Evolutionary conservation across 2,797 vertebrate species (phyloP), one percentile per base, ranked within the genome.

Genomic region (Carcharodon carcharias): DNA sequence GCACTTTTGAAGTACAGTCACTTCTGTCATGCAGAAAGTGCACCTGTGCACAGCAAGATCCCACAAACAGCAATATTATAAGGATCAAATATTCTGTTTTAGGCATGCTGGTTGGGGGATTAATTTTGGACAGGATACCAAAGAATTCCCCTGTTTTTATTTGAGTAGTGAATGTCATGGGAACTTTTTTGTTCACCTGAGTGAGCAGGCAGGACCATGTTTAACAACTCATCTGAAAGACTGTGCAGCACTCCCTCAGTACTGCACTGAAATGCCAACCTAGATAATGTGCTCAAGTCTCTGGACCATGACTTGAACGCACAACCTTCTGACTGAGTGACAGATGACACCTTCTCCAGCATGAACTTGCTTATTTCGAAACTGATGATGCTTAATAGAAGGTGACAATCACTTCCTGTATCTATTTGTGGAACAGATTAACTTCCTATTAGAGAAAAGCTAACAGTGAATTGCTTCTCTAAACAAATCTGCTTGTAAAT

Each of bases 401-500:
- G 40, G 21, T 85, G 45, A 50, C 4, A 50, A 85, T 50, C 82
- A 85, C 45, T 82, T 82, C 80, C 80, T 45, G 18, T 45, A 82
- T 85, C 82, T 50, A 7, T 85, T 50, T 21, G 45, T 85, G 40
- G 45, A 50, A 50, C 18, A 50, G 45, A 21, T 18, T 85, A 45
- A 85, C 26, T 85, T 85, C 40, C 18, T 85, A 1, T 50, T 4
- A 45, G 80, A 7, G 40, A 45, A 85, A 23, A 50, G 18, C 14
- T 23, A 85, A 26, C 82, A 23, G 21, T 85, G 82, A 50, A 50
- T 23, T 50, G 82, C 45, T 40, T 85, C 40, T 85, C 40, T 0
- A 26, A 85, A 85, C 82, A 85, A 85, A 85, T 85, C 82, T 85
- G 82, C 82, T 82, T 50, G 7, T 85, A 85, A 85, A 85, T 85